These are phyloP conservation scores for Lordiphosa collinella DNA, from an alignment of 1,140 invertebrate species.

Conservation along the genomic window DNA sequence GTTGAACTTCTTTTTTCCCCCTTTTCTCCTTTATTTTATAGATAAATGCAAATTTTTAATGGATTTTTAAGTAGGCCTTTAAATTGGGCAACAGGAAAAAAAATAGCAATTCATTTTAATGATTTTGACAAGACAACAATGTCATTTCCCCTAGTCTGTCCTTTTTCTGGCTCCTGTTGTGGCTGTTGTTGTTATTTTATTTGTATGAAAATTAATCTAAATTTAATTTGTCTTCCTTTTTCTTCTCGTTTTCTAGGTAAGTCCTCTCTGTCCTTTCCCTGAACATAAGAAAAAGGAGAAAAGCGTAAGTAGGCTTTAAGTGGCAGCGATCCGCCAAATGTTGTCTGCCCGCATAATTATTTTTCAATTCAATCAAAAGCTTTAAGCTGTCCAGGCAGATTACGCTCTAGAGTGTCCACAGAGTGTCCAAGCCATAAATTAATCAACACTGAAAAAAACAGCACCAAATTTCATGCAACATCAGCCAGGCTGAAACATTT, in stretches of 20 bases:
- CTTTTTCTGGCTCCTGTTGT: slow-evolving; percentile 27
- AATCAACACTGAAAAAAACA: slow-evolving; percentile 50
- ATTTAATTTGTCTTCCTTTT: slow-evolving; percentile 54
- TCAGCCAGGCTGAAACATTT: slow-evolving; percentile 15
- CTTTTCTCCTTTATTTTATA: slow-evolving; percentile 34
- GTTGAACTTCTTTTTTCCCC: slow-evolving; percentile 6
- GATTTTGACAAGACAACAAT: slow-evolving; percentile 47
- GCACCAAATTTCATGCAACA: background rate
- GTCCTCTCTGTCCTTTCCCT: slow-evolving; percentile 4
- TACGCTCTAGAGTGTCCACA: slow-evolving; percentile 34
- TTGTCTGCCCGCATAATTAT: slow-evolving; percentile 57
- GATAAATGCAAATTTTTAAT: slow-evolving; percentile 75
- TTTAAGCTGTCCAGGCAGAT: slow-evolving; percentile 39
- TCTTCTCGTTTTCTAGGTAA: slow-evolving; percentile 53
- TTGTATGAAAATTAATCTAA: slow-evolving; percentile 59
- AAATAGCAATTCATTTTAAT: slow-evolving; percentile 70
- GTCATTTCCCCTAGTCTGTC: slow-evolving; percentile 6
- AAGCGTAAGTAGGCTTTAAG: no score
- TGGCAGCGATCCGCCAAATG: slow-evolving; percentile 4
- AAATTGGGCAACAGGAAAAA: slow-evolving; percentile 60
- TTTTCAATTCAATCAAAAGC: slow-evolving; percentile 67
- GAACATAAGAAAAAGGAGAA: no score
- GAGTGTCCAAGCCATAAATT: slow-evolving; percentile 60
- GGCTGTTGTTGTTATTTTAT: slow-evolving; percentile 17
- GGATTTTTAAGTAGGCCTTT: slow-evolving; percentile 77